Conservation (phyloP, 2,797 vertebrate genomes). For the Otolemur crassicaudatus region DNA sequence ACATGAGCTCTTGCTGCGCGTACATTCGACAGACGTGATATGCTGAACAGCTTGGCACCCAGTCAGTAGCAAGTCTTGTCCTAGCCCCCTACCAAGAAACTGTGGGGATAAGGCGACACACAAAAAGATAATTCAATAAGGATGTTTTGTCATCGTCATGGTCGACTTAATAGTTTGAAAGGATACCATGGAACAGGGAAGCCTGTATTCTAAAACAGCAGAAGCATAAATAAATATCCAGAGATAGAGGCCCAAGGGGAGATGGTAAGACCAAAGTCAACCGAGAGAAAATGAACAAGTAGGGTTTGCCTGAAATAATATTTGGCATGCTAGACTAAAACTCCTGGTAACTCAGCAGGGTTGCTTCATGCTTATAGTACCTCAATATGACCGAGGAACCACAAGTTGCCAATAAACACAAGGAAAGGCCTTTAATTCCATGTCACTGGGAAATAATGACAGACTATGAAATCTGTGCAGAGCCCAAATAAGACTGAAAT, state of each 20-base stretch:
- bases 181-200: constrained; percentile 69
- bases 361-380: constrained; percentile 71
- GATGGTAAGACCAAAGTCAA: constrained; percentile 43
- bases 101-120: constrained; percentile 58
- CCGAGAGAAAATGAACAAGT: constrained; percentile 33
- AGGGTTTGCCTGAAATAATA: constrained; percentile 63
- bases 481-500: constrained; percentile 73
- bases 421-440: constrained; percentile 72
- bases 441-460: constrained; percentile 63
- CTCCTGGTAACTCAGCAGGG: constrained; percentile 75
- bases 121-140: constrained; percentile 77
- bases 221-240: constrained; percentile 74
- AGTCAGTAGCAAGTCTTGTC: constrained; percentile 75
- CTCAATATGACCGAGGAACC: constrained; percentile 66
- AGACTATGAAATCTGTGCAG: constrained; percentile 68
- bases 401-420: constrained; percentile 81
- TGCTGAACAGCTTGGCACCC: constrained; percentile 69
- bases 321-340: constrained; percentile 74
- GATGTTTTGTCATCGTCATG: constrained; percentile 75
- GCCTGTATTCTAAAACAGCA: constrained; percentile 77
- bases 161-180: constrained; percentile 80
- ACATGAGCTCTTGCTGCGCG: constrained; percentile 62
- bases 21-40: constrained; percentile 70
- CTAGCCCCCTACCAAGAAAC: constrained; percentile 62
- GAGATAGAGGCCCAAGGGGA: constrained; percentile 73